Conservation (phyloP, 2,797 vertebrate genomes). For the Salarias fasciatus region DNA sequence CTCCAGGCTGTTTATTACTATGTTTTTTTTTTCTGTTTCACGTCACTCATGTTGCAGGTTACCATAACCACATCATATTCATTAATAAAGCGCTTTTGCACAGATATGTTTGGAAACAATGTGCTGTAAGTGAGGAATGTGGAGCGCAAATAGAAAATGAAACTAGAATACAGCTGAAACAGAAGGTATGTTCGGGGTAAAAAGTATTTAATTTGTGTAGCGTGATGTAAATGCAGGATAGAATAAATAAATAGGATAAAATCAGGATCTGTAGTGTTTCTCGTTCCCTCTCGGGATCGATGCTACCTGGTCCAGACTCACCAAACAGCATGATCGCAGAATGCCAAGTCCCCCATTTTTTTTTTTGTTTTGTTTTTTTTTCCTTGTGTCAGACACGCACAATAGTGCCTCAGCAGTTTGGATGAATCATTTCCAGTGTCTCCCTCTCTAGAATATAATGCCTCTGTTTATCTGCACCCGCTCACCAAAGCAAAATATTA, state of each 20-base stretch:
- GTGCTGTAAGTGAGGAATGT: no score
- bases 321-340: slow-evolving; percentile 16
- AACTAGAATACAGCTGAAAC: no score
- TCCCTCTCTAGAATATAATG: neutral
- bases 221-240: neutral
- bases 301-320: neutral
- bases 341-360: slow-evolving; percentile 26
- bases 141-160: no score
- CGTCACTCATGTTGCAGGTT: neutral
- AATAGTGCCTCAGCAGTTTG: slow-evolving; percentile 2
- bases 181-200: neutral
- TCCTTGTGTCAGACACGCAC: no score
- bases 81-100: no score
- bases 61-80: no score
- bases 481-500: slow-evolving; percentile 39
- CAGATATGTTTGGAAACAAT: no score
- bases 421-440: slow-evolving; percentile 24
- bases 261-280: slow-evolving; percentile 29
- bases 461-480: slow-evolving; percentile 25
- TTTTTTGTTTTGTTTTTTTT: slow-evolving; percentile 4
- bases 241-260: neutral
- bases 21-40: neutral
- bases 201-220: slow-evolving; percentile 2
- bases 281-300: slow-evolving; percentile 29
- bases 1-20: slow-evolving; percentile 46